Percentiles rank a stretch among this genome's conserved stretches.
These are phyloP conservation scores for Pithys albifrons DNA, from an alignment of 2,113 vertebrate species.

Conservation along the genomic window DNA sequence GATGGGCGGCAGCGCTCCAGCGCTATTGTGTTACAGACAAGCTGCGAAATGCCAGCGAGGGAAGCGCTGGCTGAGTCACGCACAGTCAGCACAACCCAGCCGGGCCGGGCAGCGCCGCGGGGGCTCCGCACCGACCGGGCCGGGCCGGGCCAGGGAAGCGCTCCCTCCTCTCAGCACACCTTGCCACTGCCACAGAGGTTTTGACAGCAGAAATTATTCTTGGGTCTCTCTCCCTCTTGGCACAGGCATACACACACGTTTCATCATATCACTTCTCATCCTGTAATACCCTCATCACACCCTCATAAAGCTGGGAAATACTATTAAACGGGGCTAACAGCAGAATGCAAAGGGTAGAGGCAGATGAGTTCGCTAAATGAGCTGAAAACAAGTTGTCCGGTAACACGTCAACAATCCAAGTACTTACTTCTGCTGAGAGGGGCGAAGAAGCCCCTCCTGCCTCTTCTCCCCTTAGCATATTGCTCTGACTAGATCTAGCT, in stretches of 20 bases:
- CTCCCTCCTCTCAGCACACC: not conserved
- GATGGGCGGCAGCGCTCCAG: not conserved
- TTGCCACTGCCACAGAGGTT: not conserved
- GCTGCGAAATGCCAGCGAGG: not conserved
- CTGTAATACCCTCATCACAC: not conserved
- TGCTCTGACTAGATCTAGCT: not conserved
- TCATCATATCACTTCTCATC: not conserved
- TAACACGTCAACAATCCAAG: not conserved
- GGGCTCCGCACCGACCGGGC: not conserved
- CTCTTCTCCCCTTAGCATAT: not conserved
- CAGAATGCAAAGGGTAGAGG: not conserved
- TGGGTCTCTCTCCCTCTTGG: not conserved
- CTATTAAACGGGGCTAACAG: not conserved
- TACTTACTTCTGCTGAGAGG: not conserved
- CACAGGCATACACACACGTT: not conserved
- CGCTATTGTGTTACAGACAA: not conserved
- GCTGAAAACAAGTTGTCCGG: not conserved
- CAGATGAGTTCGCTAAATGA: not conserved
- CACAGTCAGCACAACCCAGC: not conserved
- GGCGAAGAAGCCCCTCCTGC: not conserved
- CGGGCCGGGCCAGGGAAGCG: not conserved
- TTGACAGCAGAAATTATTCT: not conserved
- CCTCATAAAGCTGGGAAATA: not conserved
- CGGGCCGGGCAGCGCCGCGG: fast-evolving
- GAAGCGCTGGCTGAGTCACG: not conserved